A percentile compares a stretch with the other conserved stretches of the same genome.
Evolutionary conservation across 2,797 vertebrate species (phyloP).

Genomic region (Halcyon badia): DNA sequence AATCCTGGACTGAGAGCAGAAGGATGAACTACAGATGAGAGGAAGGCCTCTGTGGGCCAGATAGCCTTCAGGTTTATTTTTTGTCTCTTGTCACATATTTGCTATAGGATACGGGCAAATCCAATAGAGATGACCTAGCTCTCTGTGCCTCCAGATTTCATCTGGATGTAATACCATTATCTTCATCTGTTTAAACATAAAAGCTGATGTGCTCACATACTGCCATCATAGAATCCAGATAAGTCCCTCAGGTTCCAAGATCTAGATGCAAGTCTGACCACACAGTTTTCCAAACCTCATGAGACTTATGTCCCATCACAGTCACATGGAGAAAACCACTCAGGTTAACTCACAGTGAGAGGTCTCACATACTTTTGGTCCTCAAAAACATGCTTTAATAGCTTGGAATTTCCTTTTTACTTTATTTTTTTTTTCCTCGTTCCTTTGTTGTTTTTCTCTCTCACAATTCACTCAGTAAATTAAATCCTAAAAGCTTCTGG

Average conservation of each 20-base stretch:
- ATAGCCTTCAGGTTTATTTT: neutral
- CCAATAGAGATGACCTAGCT: neutral
- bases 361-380: neutral
- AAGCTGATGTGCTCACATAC: neutral
- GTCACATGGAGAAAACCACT: neutral
- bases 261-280: neutral
- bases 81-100: neutral
- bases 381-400: neutral
- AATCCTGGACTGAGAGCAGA: neutral
- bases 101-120: neutral
- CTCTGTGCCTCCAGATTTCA: neutral
- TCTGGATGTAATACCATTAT: slow-evolving; percentile 13
- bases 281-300: neutral
- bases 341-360: neutral
- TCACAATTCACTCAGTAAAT: neutral
- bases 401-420: neutral
- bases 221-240: neutral
- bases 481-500: neutral
- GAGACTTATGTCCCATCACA: neutral
- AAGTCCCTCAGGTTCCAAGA: neutral
- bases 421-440: fast-evolving
- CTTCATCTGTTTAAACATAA: neutral
- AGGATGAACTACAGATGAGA: neutral
- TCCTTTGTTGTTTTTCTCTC: neutral
- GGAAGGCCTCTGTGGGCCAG: neutral